Evolutionary conservation across 2,113 vertebrate species (phyloP), one percentile per base, ranked within the genome.

Genomic region (Irena cyanogastra): DNA sequence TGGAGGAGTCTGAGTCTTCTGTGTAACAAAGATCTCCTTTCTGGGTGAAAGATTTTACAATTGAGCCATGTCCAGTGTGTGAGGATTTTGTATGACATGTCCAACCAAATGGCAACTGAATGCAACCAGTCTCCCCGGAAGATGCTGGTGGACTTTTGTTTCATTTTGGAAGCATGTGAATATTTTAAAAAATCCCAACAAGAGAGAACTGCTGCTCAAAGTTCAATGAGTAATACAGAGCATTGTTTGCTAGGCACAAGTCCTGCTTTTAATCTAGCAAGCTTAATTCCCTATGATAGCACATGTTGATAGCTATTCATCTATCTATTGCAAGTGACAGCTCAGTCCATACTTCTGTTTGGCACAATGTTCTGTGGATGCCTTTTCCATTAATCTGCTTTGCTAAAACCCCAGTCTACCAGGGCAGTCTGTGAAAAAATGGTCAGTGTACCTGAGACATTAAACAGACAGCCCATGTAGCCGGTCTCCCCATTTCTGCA

Each of bases 151-250:
- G 92, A 90, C 91, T 80, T 95, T 71, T 92, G 93, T 97, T 97
- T 97, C 90, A 1, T 97, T 97, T 97, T 92, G 95, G 94, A 98
- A 98, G 98, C 98, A 98, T 98, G 98, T 95, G 95, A 97, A 88
- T 93, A 96, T 96, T 97, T 94, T 96, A 96, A 94, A 60, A 79
- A 95, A 95, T 39, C 87, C 96, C 60, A 30, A 88, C 76, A 65
- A 47, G 96, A 96, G 71, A 93, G 93, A 80, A 96, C 97, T 96
- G 93, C 95, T 96, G 95, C 97, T 97, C 54, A 0, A 96, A 96
- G 92, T 95, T 97, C 92, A 83, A 83, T 90, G 74, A 91, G 68
- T 97, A 97, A 93, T 93, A 79, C 83, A 94, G 95, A 93, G 59
- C 59, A 9, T 89, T 95, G 93, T 97, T 97, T 97, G 93, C 75